A percentile compares a stretch with the other conserved stretches of the same genome.
These are phyloP conservation scores for Pyrocephalus nanus DNA, from an alignment of 2,797 vertebrate genomes.

Conservation along the genomic window DNA sequence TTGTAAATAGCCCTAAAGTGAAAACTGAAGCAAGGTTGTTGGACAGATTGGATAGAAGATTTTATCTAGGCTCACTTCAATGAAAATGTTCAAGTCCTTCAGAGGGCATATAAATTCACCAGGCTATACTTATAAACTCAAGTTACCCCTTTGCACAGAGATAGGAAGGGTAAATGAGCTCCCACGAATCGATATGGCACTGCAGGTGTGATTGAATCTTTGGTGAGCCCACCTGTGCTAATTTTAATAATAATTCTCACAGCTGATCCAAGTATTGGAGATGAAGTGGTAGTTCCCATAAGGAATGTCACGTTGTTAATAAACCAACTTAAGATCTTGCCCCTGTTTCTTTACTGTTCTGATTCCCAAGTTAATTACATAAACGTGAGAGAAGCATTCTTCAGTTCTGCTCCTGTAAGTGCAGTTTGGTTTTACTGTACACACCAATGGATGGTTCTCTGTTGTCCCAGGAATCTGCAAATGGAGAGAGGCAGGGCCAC, in stretches of 20 bases:
- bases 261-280: neutral
- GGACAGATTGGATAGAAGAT: neutral
- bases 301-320: neutral
- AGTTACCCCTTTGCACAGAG: neutral
- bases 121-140: neutral
- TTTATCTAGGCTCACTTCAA: neutral
- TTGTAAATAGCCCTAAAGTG: neutral
- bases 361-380: neutral
- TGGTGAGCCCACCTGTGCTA: neutral
- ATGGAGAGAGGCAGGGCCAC: neutral
- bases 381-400: neutral
- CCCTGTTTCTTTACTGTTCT: neutral
- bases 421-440: neutral
- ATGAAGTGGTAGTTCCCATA: neutral
- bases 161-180: neutral
- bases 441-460: neutral
- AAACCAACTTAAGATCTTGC: neutral
- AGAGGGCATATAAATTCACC: neutral
- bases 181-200: accelerated
- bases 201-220: neutral
- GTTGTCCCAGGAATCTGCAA: neutral
- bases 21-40: neutral
- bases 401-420: neutral
- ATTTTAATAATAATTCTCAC: neutral
- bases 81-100: neutral